Evolutionary conservation across 2,113 vertebrate genomes (phyloP).

Genomic region (Pavo muticus): DNA sequence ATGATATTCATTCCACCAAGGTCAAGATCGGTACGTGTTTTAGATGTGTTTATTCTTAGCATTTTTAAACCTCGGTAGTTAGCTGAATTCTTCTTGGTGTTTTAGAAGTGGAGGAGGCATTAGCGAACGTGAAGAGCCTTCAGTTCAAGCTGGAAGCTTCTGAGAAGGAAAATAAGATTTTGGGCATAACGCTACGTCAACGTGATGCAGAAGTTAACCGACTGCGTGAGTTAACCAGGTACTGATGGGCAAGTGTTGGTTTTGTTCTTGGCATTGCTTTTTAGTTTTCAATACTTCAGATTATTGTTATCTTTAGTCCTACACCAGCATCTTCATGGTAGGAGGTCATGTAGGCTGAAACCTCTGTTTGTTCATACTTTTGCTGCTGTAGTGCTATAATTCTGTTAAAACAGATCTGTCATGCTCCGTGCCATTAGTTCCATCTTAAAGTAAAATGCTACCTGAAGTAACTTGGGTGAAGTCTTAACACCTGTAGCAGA

Average conservation of each 20-base stretch:
- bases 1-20: constrained; percentile 75
- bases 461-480: accelerated
- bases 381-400: not conserved
- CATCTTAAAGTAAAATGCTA: not conserved
- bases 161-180: constrained; percentile 84
- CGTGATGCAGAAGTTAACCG: constrained; percentile 84
- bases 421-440: not conserved
- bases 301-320: not conserved
- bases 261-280: not conserved
- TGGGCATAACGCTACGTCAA: constrained; percentile 82
- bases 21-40: constrained; percentile 82
- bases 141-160: constrained; percentile 80
- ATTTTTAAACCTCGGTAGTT: not conserved
- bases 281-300: not conserved
- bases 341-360: not conserved
- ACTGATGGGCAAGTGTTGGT: not conserved
- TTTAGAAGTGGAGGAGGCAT: constrained; percentile 80
- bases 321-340: not conserved
- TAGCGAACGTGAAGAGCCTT: constrained; percentile 79
- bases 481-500: not conserved
- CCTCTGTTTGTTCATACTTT: not conserved
- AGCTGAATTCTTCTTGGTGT: not conserved
- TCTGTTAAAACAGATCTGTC: not conserved
- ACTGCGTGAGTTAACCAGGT: constrained; percentile 86
- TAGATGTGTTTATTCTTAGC: not conserved